Evolutionary conservation across 2,888 invertebrate genomes (phyloP).

Genomic region (Lymantria dispar): DNA sequence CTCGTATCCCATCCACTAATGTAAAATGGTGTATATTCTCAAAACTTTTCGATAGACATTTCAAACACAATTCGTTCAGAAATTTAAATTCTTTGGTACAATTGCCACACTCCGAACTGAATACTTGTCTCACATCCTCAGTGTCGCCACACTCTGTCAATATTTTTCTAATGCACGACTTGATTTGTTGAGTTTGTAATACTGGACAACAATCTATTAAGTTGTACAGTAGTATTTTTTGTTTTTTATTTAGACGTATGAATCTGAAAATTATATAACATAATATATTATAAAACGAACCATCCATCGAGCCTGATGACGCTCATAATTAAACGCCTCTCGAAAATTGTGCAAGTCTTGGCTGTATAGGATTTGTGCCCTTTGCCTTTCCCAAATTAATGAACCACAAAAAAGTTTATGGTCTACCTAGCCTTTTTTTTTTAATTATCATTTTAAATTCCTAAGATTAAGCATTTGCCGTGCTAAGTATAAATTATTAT

Average conservation of each 20-base stretch:
- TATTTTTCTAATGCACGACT: constrained; percentile 61
- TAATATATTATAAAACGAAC: no score
- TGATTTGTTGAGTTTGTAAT: constrained; percentile 58
- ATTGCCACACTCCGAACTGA: constrained; percentile 44
- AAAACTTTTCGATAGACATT: constrained; percentile 62
- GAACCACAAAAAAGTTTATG: no score
- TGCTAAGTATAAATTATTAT: no score
- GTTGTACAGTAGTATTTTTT: constrained; percentile 66
- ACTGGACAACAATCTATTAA: constrained; percentile 55
- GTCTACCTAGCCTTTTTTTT: no score
- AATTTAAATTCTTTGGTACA: constrained; percentile 55
- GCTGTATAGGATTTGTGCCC: no score
- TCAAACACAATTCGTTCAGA: constrained; percentile 56
- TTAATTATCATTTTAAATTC: no score
- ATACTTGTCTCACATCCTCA: constrained; percentile 43
- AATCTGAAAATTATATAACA: constrained; percentile 45
- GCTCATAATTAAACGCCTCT: neutral
- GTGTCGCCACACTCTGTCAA: constrained; percentile 63
- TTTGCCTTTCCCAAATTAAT: no score
- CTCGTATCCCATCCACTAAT: constrained; percentile 64
- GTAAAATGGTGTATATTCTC: constrained; percentile 58
- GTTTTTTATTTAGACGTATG: constrained; percentile 58
- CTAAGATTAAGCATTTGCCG: no score
- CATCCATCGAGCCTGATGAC: neutral
- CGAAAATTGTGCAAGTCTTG: no score